Base-by-base conservation (phyloP, 2,888 invertebrate species). In the Lycophotia porphyrea region DNA sequence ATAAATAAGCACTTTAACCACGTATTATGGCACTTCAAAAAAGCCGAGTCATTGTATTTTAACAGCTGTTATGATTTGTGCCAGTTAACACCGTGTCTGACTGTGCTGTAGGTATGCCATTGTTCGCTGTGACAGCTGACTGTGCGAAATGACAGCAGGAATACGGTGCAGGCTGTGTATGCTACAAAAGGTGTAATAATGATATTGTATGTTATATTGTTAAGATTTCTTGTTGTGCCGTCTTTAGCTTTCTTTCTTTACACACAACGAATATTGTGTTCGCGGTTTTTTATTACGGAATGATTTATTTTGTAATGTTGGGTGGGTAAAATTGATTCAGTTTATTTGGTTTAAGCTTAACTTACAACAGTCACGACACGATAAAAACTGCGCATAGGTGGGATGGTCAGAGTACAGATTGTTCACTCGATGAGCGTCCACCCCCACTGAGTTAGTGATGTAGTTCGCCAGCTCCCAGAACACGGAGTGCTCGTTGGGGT, bases 391-490 rank as follows among this genome's bases (percentile, higher is more conserved):
- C 5, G 93, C 89, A 39, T 85, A 91, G n/a, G 71, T 85, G 0
- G 91, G 87, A 69, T 92, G 90, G 11, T 93, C 92, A 0, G 91
- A 89, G 49, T 85, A 91, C n/a, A 94, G 71, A 78, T 94, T 93
- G 78, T 88, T 94, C 1, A 94, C 87, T 58, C 97, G 97, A 91
- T 97, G 97, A 0, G 97, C 97, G 88, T 98, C 98, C 0, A 97
- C 98, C 47, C 97, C 97, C 1, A 98, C 97, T 0, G 98, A 97
- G 24, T 97, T 96, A 39, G 97, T 97, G 69, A 98, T 97, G 90
- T 97, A 97, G 68, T 95, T 96, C 0, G 97, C 97, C 55, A 98
- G 91, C 92, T 98, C 98, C 95, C 97, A 97, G 34, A 98, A 89
- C 5, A 98, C 97, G 58, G 97, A 96, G 72, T 97, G 96, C 88